These are phyloP conservation scores for Empidonax alnorum DNA, from an alignment of 2,113 vertebrate species.

Conservation along the genomic window DNA sequence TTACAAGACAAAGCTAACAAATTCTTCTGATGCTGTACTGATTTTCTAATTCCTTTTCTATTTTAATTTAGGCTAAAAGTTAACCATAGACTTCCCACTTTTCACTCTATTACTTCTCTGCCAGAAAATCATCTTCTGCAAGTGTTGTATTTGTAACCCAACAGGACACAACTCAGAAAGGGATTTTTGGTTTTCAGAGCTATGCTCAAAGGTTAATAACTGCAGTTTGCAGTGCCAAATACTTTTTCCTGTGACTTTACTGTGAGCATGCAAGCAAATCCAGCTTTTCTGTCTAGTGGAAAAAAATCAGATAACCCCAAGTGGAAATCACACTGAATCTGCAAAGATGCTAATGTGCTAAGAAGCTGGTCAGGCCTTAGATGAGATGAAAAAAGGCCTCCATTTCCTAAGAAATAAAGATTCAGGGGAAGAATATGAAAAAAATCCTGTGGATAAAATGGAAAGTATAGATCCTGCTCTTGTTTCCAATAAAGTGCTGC, in stretches of 20 bases:
- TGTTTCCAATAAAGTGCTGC: neutral
- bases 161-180: slow-evolving; percentile 5
- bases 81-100: neutral
- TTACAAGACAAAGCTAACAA: slow-evolving; percentile 2
- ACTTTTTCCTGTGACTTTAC: slow-evolving; percentile 11
- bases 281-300: neutral
- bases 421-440: neutral
- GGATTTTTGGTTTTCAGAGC: slow-evolving; percentile 45
- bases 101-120: neutral
- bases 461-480: neutral
- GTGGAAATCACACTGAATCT: neutral
- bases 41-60: slow-evolving; percentile 43
- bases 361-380: neutral
- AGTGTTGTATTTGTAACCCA: slow-evolving; percentile 33
- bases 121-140: slow-evolving; percentile 39
- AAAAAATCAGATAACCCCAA: slow-evolving; percentile 2
- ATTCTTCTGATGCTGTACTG: neutral
- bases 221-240: slow-evolving; percentile 8
- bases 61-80: slow-evolving; percentile 40
- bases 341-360: neutral
- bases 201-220: slow-evolving; percentile 39
- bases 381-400: slow-evolving; percentile 10
- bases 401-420: neutral
- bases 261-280: neutral
- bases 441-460: neutral